Evolutionary conservation across 2,888 invertebrate genomes (phyloP).

Genomic region (Epinotia nisella): DNA sequence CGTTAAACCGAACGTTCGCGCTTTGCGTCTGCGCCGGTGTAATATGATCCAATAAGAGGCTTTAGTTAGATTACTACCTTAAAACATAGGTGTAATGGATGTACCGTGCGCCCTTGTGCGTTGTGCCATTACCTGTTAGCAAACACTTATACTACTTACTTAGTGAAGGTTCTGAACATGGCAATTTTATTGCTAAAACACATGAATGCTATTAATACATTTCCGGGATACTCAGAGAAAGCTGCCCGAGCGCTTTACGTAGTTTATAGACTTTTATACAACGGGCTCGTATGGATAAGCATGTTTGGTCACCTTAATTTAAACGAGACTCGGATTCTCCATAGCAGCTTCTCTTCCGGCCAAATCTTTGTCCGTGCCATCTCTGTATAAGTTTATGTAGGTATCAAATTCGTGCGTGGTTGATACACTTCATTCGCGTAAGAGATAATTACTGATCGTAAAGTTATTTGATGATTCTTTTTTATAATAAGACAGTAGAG

Average conservation of each 20-base stretch:
- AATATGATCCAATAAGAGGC: neutral
- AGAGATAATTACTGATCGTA: neutral
- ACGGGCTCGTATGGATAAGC: neutral
- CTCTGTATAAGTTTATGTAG: neutral
- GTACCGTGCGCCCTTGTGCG: too few relatives aligned
- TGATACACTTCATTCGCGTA: neutral
- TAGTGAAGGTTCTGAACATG: too few relatives aligned
- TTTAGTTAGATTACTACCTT: neutral
- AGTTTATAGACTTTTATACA: neutral
- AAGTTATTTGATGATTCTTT: neutral
- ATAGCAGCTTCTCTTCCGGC: neutral
- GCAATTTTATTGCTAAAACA: neutral
- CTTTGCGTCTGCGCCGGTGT: neutral
- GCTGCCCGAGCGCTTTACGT: neutral
- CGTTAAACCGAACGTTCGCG: too few relatives aligned
- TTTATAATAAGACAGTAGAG: conserved; percentile 23
- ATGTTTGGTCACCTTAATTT: neutral
- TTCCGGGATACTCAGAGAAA: neutral
- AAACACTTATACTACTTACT: too few relatives aligned
- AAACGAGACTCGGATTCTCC: neutral
- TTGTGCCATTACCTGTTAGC: too few relatives aligned
- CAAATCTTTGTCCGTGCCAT: neutral
- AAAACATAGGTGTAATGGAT: neutral
- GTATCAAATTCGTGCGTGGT: neutral
- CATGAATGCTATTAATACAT: neutral